These are phyloP conservation scores for Nomada ferruginata DNA, from an alignment of 2,888 invertebrate species.

Conservation along the genomic window DNA sequence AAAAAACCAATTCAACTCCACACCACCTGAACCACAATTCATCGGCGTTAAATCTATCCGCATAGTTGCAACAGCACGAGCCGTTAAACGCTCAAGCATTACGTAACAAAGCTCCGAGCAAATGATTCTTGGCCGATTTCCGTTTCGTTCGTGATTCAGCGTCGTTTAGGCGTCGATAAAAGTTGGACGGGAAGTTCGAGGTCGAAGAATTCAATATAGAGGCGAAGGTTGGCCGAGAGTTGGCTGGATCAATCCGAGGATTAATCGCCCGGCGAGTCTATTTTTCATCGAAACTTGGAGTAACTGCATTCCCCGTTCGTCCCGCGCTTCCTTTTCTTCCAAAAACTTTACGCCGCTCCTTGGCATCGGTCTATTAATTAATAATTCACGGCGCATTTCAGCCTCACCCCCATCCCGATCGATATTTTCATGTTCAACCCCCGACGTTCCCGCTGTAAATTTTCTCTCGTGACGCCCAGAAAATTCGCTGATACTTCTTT, in stretches of 20 bases:
- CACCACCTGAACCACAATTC: background rate
- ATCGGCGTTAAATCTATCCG: background rate
- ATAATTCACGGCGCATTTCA: conserved; percentile 53
- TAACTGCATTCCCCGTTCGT: conserved; percentile 22
- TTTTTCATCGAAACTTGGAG: conserved; percentile 50
- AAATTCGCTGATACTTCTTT: background rate
- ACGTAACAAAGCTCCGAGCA: background rate
- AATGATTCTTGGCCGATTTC: conserved; percentile 19
- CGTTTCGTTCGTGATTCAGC: conserved; percentile 33
- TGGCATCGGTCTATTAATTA: conserved; percentile 58
- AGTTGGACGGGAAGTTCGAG: conserved; percentile 38
- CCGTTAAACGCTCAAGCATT: background rate
- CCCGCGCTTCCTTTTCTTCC: conserved; percentile 32
- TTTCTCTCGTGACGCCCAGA: conserved; percentile 34
- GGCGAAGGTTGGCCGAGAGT: background rate
- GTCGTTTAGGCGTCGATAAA: conserved; percentile 41
- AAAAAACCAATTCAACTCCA: background rate
- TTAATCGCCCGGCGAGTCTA: conserved; percentile 49
- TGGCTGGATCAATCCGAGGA: conserved; percentile 40
- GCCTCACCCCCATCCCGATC: conserved; percentile 12
- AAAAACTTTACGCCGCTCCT: conserved; percentile 38
- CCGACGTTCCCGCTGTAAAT: conserved; percentile 30
- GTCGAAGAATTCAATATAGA: conserved; percentile 50
- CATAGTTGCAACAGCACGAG: background rate
- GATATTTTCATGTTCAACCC: conserved; percentile 40